These are phyloP conservation scores for Champsocephalus gunnari DNA, from an alignment of 2,797 vertebrate genomes.

Conservation along the genomic window DNA sequence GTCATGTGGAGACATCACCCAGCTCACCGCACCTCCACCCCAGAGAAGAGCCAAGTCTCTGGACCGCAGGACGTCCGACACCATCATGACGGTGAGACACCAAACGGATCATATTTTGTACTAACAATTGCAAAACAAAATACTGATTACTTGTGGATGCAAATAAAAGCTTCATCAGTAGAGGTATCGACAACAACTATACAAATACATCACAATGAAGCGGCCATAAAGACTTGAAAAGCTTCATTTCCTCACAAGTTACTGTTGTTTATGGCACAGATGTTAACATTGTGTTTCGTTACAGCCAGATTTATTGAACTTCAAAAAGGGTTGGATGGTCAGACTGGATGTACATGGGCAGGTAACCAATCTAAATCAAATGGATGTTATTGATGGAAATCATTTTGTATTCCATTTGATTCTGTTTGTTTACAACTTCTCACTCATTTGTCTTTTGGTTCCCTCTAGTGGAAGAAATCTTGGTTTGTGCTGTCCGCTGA, in stretches of 20 bases:
- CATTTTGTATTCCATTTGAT: background rate
- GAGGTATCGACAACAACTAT: background rate
- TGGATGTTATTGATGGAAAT: background rate
- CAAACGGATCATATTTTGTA: background rate
- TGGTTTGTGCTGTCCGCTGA: constrained; percentile 83
- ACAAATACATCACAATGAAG: too few species aligned
- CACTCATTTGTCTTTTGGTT: constrained; percentile 25
- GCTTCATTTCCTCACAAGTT: background rate
- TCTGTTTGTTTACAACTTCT: background rate
- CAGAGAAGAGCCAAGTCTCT: constrained; percentile 73
- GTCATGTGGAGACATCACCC: constrained; percentile 45
- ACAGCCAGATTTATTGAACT: constrained; percentile 82
- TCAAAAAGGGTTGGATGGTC: constrained; percentile 85
- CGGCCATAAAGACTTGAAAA: too few species aligned
- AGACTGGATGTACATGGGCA: constrained; percentile 70
- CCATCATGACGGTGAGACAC: constrained; percentile 70
- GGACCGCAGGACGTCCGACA: constrained; percentile 71
- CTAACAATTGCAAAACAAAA: background rate
- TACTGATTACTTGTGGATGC: background rate
- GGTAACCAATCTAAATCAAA: constrained; percentile 49
- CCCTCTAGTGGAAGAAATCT: constrained; percentile 81
- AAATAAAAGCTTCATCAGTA: background rate
- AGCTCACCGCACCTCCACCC: constrained; percentile 28
- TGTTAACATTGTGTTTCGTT: constrained; percentile 16
- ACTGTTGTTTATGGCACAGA: background rate